Evolutionary conservation across 1,140 invertebrate species (phyloP).

Genomic region (Caerostris darwini): DNA sequence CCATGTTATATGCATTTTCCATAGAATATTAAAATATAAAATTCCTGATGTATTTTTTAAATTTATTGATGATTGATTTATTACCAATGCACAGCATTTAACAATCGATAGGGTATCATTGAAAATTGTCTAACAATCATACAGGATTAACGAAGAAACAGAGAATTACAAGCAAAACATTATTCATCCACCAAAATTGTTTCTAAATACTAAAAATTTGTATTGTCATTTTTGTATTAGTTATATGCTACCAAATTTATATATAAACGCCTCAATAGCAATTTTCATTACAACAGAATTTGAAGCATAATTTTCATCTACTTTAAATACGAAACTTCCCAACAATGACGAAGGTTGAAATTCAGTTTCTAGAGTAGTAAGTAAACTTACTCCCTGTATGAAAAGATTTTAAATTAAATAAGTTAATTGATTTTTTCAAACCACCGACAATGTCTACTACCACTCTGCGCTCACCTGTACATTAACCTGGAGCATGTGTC

Average conservation of each 20-base stretch:
- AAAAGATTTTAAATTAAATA: slow-evolving; percentile 9
- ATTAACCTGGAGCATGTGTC: background rate
- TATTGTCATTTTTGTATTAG: background rate
- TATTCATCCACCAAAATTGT: too few relatives aligned
- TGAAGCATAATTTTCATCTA: background rate
- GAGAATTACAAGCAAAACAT: too few relatives aligned
- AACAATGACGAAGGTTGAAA: background rate
- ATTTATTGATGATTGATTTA: too few relatives aligned
- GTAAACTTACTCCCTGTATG: background rate
- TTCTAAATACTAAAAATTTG: background rate
- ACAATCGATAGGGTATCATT: too few relatives aligned
- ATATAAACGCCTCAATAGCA: background rate
- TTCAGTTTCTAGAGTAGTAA: background rate
- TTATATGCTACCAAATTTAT: background rate
- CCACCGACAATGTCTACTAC: background rate
- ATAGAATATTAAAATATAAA: too few relatives aligned
- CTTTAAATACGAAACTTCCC: background rate
- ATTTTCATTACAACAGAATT: background rate
- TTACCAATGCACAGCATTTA: too few relatives aligned
- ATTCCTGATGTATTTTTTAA: too few relatives aligned
- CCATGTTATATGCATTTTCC: too few relatives aligned
- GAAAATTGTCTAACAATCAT: too few relatives aligned
- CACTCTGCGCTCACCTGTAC: background rate
- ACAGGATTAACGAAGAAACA: too few relatives aligned
- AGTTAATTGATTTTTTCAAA: background rate